Percentiles rank a stretch among this genome's conserved stretches.
These are phyloP conservation scores for Lithosia quadra DNA, from an alignment of 2,888 invertebrate species.

Conservation along the genomic window DNA sequence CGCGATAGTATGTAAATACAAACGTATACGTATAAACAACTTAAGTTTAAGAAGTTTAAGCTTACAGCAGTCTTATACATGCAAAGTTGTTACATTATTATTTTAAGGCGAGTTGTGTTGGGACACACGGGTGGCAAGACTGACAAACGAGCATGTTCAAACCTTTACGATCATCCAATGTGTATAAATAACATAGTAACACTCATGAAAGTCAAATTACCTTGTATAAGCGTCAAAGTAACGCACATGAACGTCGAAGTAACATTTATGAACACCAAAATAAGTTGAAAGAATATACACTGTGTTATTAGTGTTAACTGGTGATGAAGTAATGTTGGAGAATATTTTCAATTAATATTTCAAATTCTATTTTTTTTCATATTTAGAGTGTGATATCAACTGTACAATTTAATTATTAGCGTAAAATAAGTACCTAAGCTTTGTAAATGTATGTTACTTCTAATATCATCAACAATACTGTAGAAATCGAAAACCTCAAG, in stretches of 20 bases:
- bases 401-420: too few relatives aligned
- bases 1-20: constrained; percentile 14
- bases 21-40: constrained; percentile 34
- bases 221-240: neutral
- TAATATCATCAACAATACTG: too few relatives aligned
- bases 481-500: too few relatives aligned
- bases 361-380: too few relatives aligned
- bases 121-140: constrained; percentile 26
- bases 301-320: too few relatives aligned
- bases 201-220: neutral
- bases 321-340: neutral
- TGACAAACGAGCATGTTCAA: neutral
- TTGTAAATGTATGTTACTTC: too few relatives aligned
- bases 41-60: constrained; percentile 46
- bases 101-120: constrained; percentile 38
- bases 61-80: constrained; percentile 40
- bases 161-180: neutral
- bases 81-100: constrained; percentile 51
- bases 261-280: neutral
- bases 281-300: too few relatives aligned
- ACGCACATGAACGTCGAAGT: neutral
- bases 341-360: neutral
- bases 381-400: too few relatives aligned
- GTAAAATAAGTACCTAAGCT: too few relatives aligned
- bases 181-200: neutral